Conservation (phyloP, 2,888 invertebrate species). For the Tyria jacobaeae region DNA sequence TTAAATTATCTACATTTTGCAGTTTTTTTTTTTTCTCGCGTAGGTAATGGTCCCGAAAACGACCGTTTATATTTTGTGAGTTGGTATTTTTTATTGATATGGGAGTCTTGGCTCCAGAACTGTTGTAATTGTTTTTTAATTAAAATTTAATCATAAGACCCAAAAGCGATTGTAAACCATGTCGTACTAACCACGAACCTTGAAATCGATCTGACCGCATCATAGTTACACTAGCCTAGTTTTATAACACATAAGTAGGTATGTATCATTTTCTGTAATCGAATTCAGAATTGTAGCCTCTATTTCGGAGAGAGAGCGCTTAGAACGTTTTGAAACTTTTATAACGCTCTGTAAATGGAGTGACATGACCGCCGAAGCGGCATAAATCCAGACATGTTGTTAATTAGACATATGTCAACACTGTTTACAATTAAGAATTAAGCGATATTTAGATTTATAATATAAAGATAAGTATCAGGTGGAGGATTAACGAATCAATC, state of each 20-base stretch:
- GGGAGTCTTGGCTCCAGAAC: neutral
- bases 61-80: neutral
- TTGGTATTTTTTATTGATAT: too few relatives aligned
- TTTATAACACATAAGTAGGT: slow-evolving; percentile 54
- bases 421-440: slow-evolving; percentile 42
- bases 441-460: neutral
- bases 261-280: slow-evolving; percentile 45
- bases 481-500: neutral
- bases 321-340: slow-evolving; percentile 27
- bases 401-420: slow-evolving; percentile 63
- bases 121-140: slow-evolving; percentile 12
- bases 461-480: neutral
- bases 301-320: slow-evolving; percentile 31
- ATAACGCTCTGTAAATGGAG: slow-evolving; percentile 23
- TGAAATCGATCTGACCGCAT: slow-evolving; percentile 82
- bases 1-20: too few relatives aligned
- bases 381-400: slow-evolving; percentile 50
- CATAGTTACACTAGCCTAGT: slow-evolving; percentile 72
- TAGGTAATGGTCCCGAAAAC: neutral
- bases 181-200: slow-evolving; percentile 72
- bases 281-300: slow-evolving; percentile 21
- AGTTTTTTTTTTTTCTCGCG: too few relatives aligned
- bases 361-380: slow-evolving; percentile 45
- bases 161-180: slow-evolving; percentile 56
- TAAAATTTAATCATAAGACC: slow-evolving; percentile 47